Percentiles rank a stretch among this genome's conserved stretches.
Evolutionary conservation across 2,797 vertebrate species (phyloP).

Genomic region (Gobionotothen gibberifrons): DNA sequence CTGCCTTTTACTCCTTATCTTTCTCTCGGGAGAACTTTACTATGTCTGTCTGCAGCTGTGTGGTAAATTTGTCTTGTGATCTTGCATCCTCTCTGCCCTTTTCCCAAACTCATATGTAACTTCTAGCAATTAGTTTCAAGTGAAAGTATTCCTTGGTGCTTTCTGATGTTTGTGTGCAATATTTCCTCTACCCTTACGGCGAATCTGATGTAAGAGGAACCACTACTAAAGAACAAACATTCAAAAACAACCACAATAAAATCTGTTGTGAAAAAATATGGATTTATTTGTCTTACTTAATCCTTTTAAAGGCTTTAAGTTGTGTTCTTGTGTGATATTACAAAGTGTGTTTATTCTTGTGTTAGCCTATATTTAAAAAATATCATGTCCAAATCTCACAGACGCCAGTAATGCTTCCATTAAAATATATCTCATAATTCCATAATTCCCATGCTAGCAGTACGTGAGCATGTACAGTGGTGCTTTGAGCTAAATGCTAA

Average conservation of each 20-base stretch:
- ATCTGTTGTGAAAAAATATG: slow-evolving; percentile 84
- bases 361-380: neutral
- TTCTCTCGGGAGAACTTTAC: slow-evolving; percentile 92
- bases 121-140: slow-evolving; percentile 94
- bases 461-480: neutral
- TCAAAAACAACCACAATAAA: slow-evolving; percentile 93
- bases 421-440: neutral
- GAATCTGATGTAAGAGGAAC: slow-evolving; percentile 94
- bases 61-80: slow-evolving; percentile 95
- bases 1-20: slow-evolving; percentile 80
- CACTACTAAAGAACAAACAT: slow-evolving; percentile 81
- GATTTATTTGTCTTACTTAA: slow-evolving; percentile 12
- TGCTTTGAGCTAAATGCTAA: slow-evolving; percentile 4
- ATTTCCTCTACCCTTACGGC: slow-evolving; percentile 89
- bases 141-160: slow-evolving; percentile 97
- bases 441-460: neutral
- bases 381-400: neutral
- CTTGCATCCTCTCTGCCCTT: slow-evolving; percentile 91
- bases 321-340: neutral
- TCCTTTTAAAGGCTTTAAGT: neutral
- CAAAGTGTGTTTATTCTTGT: neutral
- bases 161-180: slow-evolving; percentile 99
- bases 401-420: neutral
- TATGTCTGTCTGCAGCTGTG: slow-evolving; percentile 96
- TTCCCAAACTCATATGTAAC: slow-evolving; percentile 92